phyloP scores from a whole-genome alignment of 2,888 invertebrate genomes.

The Apodemia zela region DNA sequence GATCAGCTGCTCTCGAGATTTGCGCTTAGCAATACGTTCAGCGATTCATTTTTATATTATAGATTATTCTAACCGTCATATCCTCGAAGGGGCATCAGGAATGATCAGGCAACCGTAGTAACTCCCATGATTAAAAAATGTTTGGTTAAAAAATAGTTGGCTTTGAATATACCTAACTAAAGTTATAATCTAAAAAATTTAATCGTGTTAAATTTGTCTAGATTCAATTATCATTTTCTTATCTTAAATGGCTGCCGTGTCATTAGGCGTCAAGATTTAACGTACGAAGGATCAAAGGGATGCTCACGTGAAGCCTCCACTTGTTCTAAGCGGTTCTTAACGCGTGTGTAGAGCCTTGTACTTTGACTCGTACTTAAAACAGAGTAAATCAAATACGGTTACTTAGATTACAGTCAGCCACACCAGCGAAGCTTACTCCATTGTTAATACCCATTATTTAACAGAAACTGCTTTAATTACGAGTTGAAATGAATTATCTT shows the following conservation, averaged over 20 bases:
- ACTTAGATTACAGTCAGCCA: constrained; percentile 34
- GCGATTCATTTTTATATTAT: too few relatives aligned
- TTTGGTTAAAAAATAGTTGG: too few relatives aligned
- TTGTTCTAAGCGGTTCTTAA: constrained; percentile 56
- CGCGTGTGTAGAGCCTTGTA: constrained; percentile 42
- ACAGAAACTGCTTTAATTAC: background rate
- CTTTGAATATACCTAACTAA: too few relatives aligned
- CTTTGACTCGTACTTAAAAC: constrained; percentile 51
- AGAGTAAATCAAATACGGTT: constrained; percentile 35
- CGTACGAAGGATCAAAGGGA: constrained; percentile 66
- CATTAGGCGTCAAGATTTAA: constrained; percentile 53
- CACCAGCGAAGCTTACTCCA: constrained; percentile 43
- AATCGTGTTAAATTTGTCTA: background rate
- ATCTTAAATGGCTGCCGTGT: constrained; percentile 40
- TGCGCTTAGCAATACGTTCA: too few relatives aligned
- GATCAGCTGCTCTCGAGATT: too few relatives aligned
- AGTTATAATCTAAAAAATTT: background rate
- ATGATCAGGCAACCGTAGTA: too few relatives aligned
- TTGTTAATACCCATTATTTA: constrained; percentile 18
- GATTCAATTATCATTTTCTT: constrained; percentile 21
- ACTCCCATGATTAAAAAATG: too few relatives aligned
- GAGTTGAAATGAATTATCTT: background rate
- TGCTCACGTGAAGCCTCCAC: constrained; percentile 60
- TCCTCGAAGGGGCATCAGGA: too few relatives aligned
- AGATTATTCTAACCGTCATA: too few relatives aligned